Base-by-base conservation (phyloP, 2,797 vertebrate genomes). In the Xenopus petersii region DNA sequence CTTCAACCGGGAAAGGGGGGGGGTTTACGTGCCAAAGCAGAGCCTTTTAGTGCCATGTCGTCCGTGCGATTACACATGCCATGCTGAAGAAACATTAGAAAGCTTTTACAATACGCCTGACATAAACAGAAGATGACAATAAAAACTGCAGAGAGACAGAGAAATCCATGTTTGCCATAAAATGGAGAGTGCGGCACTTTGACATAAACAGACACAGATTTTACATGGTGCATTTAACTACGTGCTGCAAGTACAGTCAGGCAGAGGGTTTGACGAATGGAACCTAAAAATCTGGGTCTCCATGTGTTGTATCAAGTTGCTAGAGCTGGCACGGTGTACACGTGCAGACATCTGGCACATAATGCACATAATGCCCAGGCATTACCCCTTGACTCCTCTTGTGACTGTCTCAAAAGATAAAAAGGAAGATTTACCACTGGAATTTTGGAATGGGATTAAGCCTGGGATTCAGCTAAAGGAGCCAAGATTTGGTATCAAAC, bases 31-130 rank as follows among this genome's bases (percentile, higher is more conserved):
- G 66, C 65, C 71, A 69, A 69, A 64, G 75, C 61, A 58, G 66
- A 63, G 49, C 51, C 49, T 73, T 69, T 73, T 69, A 78, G 71
- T 69, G 71, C 71, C 75, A 69, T 59, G 60, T 60, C 62, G 61
- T 12, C 58, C 48, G 67, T 64, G 54, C 17, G 71, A 73, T 64
- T 78, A 73, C 71, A 73, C 46, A 70, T 64, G 70, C 71, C 71
- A 69, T 64, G 60, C 75, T 48, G n/a, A 17, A 51, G 66, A 30
- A 78, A 73, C 65, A 73, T 73, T 78, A 73, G 60, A 73, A 78
- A 64, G 70, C 65, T 78, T 73, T 78, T 65, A 68, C 56, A 33
- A 56, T 26, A 30, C 5, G 51, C 64, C 67, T 78, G 65, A 78
- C 24, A 36, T 67, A 73, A 73, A 78, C 70, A 59, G 16, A 58